phyloP scores from a whole-genome alignment of 2,113 vertebrate species.

The Heterochromis multidens region DNA sequence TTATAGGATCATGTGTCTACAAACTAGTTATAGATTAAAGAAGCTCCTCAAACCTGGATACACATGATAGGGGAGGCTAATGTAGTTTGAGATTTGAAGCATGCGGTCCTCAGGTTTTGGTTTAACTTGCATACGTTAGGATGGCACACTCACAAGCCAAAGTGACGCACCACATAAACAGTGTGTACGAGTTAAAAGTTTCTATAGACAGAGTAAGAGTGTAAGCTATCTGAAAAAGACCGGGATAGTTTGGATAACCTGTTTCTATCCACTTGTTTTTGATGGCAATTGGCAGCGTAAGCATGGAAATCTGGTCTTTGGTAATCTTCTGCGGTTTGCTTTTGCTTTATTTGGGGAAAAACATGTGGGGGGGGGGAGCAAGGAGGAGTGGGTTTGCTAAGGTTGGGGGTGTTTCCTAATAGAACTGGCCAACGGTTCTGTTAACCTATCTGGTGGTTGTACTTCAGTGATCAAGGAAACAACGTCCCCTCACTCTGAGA shows the following conservation, averaged over 20 bases:
- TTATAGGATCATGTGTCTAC: slow-evolving; percentile 57
- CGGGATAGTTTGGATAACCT: slow-evolving; percentile 32
- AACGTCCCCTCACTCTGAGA: slow-evolving; percentile 53
- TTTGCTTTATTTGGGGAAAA: slow-evolving; percentile 29
- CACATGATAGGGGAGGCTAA: background rate
- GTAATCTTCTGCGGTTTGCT: slow-evolving; percentile 61
- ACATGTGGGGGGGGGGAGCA: background rate
- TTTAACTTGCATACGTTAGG: slow-evolving; percentile 62
- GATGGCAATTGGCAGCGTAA: slow-evolving; percentile 77
- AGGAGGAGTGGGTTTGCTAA: background rate
- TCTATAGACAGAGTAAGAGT: slow-evolving; percentile 6
- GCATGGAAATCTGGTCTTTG: slow-evolving; percentile 74
- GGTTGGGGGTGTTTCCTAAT: slow-evolving; percentile 11
- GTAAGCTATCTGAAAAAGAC: slow-evolving; percentile 40
- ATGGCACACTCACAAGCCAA: slow-evolving; percentile 52
- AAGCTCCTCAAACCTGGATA: slow-evolving; percentile 41
- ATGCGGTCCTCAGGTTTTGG: slow-evolving; percentile 40
- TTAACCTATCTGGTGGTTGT: slow-evolving; percentile 39
- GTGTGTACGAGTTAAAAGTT: slow-evolving; percentile 24
- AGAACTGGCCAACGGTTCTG: slow-evolving; percentile 43
- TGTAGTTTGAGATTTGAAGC: slow-evolving; percentile 39
- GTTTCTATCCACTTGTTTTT: slow-evolving; percentile 68
- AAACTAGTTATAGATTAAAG: slow-evolving; percentile 40
- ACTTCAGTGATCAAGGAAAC: slow-evolving; percentile 63
- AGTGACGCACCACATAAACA: slow-evolving; percentile 20